Evolutionary conservation across 2,797 vertebrate genomes (phyloP).

Genomic region (Scolopax rusticola): DNA sequence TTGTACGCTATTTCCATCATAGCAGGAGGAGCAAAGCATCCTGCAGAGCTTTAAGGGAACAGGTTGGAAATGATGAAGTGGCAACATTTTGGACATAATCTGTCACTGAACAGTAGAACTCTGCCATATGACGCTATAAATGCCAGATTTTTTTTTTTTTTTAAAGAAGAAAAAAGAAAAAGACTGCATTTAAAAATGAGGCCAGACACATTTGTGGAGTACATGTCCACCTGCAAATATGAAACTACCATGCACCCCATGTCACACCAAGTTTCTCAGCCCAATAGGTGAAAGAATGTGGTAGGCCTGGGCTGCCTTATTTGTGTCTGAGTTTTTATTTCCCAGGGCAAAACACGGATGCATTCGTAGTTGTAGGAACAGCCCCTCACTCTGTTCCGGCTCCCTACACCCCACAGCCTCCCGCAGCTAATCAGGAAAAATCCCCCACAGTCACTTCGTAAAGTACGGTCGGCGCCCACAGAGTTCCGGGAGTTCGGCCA

Average conservation of each 20-base stretch:
- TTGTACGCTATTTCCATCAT: not conserved
- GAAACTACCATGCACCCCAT: accelerated
- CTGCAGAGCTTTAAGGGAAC: not conserved
- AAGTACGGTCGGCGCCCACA: accelerated
- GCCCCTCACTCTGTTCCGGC: too few species aligned
- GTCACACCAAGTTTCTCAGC: accelerated
- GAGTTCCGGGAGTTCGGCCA: accelerated
- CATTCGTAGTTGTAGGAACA: accelerated
- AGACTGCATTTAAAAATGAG: not conserved
- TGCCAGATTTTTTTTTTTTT: not conserved
- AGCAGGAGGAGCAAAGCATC: not conserved
- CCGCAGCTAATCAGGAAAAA: accelerated
- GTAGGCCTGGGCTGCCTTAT: accelerated
- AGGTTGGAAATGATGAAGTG: not conserved
- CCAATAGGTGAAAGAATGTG: accelerated
- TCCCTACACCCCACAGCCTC: not conserved
- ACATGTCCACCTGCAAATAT: accelerated
- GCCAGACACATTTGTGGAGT: not conserved
- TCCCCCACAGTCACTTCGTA: accelerated
- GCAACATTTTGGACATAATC: not conserved
- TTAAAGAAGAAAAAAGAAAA: too few species aligned
- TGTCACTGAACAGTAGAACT: not conserved
- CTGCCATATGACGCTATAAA: not conserved
- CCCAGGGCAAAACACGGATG: accelerated
- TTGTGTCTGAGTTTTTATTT: accelerated